These are phyloP conservation scores for Drosophila pallidifrons DNA, from an alignment of 1,140 invertebrate genomes.

Conservation along the genomic window DNA sequence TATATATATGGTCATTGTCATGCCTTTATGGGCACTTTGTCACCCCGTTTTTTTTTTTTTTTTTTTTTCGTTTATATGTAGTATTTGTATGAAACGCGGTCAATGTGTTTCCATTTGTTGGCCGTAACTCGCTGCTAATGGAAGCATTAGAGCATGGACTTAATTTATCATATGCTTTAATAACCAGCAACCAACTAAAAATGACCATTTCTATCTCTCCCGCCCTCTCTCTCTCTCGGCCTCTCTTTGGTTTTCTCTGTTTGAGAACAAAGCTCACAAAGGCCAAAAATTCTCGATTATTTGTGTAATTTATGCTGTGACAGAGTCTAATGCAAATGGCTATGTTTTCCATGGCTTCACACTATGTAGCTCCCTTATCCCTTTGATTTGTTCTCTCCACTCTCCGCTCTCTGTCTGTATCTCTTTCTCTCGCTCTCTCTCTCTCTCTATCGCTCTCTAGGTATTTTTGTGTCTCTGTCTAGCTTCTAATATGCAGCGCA, in stretches of 20 bases:
- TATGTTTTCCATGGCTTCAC: neutral
- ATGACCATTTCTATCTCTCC: neutral
- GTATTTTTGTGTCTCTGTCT: neutral
- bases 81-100: neutral
- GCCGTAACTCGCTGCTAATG: slow-evolving; percentile 15
- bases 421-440: neutral
- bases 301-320: slow-evolving; percentile 39
- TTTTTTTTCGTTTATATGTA: neutral
- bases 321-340: slow-evolving; percentile 32
- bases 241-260: neutral
- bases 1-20: neutral
- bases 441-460: neutral
- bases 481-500: slow-evolving; percentile 41
- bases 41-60: neutral
- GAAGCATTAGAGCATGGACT: slow-evolving; percentile 17
- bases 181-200: neutral
- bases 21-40: neutral
- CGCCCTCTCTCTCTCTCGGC: neutral
- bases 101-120: slow-evolving; percentile 11
- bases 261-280: slow-evolving; percentile 15
- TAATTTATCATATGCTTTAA: slow-evolving; percentile 27
- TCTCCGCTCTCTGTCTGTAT: neutral
- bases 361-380: slow-evolving; percentile 11
- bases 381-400: neutral
- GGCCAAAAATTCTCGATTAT: slow-evolving; percentile 25